phyloP scores from a whole-genome alignment of 2,797 vertebrate genomes.

The Gorsachius magnificus region DNA sequence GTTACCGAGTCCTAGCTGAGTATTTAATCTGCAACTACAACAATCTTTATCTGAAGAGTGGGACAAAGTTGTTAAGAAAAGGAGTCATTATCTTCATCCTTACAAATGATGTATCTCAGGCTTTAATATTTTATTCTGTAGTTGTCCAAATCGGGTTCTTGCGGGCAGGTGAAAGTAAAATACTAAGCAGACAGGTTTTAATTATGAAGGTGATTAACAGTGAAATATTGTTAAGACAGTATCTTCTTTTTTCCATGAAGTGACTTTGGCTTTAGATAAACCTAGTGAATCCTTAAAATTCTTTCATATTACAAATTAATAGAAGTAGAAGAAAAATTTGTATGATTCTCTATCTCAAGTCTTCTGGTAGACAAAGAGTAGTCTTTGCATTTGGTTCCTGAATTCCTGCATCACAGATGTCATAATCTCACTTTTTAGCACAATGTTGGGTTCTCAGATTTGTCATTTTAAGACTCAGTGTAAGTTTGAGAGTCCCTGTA shows the following conservation, averaged over 20 bases:
- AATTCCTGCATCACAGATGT: neutral
- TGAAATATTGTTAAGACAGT: neutral
- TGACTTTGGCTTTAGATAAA: neutral
- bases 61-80: neutral
- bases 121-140: neutral
- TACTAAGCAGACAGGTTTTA: neutral
- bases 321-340: neutral
- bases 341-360: neutral
- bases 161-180: neutral
- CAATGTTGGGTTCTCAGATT: neutral
- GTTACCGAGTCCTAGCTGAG: neutral
- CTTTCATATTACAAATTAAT: neutral
- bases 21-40: neutral
- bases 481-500: neutral
- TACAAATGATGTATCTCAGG: neutral
- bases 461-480: neutral
- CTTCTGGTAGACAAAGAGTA: neutral
- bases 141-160: neutral
- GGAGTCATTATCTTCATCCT: neutral
- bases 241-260: accelerated
- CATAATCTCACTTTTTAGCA: neutral
- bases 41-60: neutral
- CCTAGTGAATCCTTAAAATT: neutral
- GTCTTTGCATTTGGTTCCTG: neutral
- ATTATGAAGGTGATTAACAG: neutral